Conservation (phyloP, 1,140 invertebrate species). For the Pantala flavescens region DNA sequence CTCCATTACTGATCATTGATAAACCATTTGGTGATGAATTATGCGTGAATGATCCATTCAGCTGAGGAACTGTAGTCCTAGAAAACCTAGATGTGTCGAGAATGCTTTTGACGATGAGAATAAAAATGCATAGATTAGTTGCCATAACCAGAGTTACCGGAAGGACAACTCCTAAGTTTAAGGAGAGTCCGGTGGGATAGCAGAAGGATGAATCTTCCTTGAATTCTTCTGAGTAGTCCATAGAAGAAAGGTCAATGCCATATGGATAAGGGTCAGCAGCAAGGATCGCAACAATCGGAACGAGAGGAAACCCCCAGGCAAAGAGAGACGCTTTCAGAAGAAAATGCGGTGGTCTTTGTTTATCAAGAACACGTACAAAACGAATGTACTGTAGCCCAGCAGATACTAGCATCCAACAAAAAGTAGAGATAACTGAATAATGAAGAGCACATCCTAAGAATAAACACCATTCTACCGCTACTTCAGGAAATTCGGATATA, state of each 20-base stretch:
- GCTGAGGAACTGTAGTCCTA: neutral
- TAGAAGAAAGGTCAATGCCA: neutral
- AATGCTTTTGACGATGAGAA: neutral
- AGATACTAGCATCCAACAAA: constrained; percentile 21
- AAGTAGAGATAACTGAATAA: constrained; percentile 19
- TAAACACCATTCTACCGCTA: constrained; percentile 1
- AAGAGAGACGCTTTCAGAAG: constrained; percentile 13
- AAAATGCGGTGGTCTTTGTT: constrained; percentile 10
- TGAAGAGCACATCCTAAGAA: constrained; percentile 16
- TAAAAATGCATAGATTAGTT: constrained; percentile 14
- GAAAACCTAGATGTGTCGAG: neutral
- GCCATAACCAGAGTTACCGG: constrained; percentile 17
- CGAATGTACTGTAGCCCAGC: constrained; percentile 18
- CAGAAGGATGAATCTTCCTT: constrained; percentile 15
- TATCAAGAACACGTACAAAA: constrained; percentile 12
- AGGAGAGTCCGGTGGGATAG: constrained; percentile 15
- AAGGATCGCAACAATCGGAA: constrained; percentile 8
- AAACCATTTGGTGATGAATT: neutral
- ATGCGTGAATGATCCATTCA: neutral
- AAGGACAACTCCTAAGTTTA: constrained; percentile 16
- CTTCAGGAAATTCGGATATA: neutral
- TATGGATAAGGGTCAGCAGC: neutral
- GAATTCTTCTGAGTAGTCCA: too few relatives aligned
- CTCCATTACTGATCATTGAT: neutral
- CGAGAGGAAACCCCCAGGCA: neutral